Percentiles rank a stretch among this genome's conserved stretches.
phyloP scores from a whole-genome alignment of 2,888 invertebrate genomes.

The Metallyticus violacea region DNA sequence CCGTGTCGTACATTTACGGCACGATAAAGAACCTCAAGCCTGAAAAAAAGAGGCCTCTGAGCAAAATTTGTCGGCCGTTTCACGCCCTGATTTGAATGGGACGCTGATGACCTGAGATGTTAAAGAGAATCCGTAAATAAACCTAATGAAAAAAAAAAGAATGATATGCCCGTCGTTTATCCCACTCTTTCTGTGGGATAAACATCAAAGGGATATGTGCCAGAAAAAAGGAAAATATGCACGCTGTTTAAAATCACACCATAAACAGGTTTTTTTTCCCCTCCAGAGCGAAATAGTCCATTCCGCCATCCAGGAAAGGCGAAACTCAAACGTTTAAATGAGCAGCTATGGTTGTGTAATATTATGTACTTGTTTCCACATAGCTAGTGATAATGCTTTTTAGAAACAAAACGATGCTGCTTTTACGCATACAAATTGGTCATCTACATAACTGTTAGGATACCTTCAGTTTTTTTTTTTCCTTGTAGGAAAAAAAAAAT shows the following conservation, averaged over 20 bases:
- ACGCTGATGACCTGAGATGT: too few relatives aligned
- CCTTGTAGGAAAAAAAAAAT: too few relatives aligned
- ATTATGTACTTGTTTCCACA: background rate
- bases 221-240: background rate
- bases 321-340: background rate
- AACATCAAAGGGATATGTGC: background rate
- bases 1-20: too few relatives aligned
- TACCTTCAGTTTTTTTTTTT: background rate
- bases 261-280: background rate
- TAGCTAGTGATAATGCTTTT: background rate
- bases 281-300: background rate
- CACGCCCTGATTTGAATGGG: too few relatives aligned
- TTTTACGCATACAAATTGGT: background rate
- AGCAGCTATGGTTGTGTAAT: too few relatives aligned
- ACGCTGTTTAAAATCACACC: background rate
- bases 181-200: background rate
- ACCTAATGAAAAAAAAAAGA: too few relatives aligned
- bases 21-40: too few relatives aligned
- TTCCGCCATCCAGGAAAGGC: background rate
- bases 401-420: background rate
- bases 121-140: too few relatives aligned
- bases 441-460: too few relatives aligned
- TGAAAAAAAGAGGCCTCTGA: too few relatives aligned
- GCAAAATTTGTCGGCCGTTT: too few relatives aligned
- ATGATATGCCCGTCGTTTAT: background rate